These are phyloP conservation scores for Phylloscopus whistleri DNA, from an alignment of 2,113 vertebrate species.

Conservation along the genomic window DNA sequence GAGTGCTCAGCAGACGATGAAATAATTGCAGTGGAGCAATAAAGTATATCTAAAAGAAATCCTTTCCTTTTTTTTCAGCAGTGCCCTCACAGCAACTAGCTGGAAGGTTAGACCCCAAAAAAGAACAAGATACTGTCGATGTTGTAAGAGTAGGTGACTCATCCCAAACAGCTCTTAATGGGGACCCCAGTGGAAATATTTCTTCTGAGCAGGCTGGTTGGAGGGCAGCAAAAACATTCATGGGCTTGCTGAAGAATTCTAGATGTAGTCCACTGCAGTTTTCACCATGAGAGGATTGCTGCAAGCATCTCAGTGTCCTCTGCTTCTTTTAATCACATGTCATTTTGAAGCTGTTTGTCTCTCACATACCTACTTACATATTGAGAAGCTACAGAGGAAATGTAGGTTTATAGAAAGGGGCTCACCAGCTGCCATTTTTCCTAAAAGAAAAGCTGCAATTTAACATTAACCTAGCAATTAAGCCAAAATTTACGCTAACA, in stretches of 20 bases:
- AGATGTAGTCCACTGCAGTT: not conserved
- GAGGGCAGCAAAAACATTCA: not conserved
- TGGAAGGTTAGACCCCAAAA: not conserved
- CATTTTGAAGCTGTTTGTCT: constrained; percentile 1
- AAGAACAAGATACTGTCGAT: rapidly evolving
- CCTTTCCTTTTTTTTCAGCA: not conserved
- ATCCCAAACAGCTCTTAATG: not conserved
- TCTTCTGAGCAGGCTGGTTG: not conserved
- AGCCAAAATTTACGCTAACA: constrained; percentile 21
- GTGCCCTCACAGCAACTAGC: not conserved
- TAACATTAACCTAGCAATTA: constrained; percentile 60
- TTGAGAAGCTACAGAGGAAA: not conserved
- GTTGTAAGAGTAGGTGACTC: not conserved
- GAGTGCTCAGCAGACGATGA: not conserved
- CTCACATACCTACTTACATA: not conserved
- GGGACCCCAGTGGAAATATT: not conserved
- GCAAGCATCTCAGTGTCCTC: not conserved
- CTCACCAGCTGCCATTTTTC: constrained; percentile 36
- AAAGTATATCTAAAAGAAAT: not conserved
- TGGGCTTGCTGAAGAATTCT: not conserved
- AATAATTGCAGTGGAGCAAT: not conserved
- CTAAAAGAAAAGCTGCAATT: constrained; percentile 47
- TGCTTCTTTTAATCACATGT: not conserved
- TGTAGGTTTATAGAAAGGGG: not conserved
- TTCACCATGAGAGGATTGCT: not conserved